Evolutionary conservation across 2,888 invertebrate species (phyloP), one percentile per base, ranked within the genome.

Genomic region (Teleogryllus oceanicus): DNA sequence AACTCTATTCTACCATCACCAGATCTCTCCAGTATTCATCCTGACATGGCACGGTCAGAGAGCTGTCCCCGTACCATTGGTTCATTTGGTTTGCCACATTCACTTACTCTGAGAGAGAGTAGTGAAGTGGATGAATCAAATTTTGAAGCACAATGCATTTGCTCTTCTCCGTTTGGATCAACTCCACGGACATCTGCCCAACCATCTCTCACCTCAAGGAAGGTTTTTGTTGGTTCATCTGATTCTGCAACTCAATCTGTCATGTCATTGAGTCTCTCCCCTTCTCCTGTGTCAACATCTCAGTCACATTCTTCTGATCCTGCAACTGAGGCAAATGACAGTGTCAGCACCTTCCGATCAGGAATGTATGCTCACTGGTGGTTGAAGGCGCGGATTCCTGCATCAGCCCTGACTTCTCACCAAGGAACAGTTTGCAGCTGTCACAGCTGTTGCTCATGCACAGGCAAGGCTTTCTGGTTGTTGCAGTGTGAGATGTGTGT

Each of bases 351-450:
- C 18, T 96, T 93, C 88, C 93, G 93, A 81, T 94, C 95, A 78
- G 95, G 94, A 85, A 89, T 96, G 87, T 96, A 96, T 87, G 95
- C 95, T 83, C 96, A 96, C 89, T 96, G 96, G 96, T 96, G 95
- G 95, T 92, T 95, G 89, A 96, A 96, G 90, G 94, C 94, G 86
- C 93, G 93, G 86, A 90, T 94, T 86, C 94, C 94, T 83, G 90
- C 89, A 84, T 82, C 80, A 16, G 82, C 83, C 51, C 76, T 82
- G 21, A 79, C 80, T 74, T 80, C 87, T 86, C 85, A 89, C 89
- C 88, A 89, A 89, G 81, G 86, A 86, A 81, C 88, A 88, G 88
- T 81, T 86, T 86, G 8, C 84, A 92, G 92, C 92, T 92, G 92
- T 91, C 92, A 85, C 91, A 49, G 51, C 62, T 62, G 62, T 62